Conservation (phyloP, 2,797 vertebrate species). For the Alauda arvensis region DNA sequence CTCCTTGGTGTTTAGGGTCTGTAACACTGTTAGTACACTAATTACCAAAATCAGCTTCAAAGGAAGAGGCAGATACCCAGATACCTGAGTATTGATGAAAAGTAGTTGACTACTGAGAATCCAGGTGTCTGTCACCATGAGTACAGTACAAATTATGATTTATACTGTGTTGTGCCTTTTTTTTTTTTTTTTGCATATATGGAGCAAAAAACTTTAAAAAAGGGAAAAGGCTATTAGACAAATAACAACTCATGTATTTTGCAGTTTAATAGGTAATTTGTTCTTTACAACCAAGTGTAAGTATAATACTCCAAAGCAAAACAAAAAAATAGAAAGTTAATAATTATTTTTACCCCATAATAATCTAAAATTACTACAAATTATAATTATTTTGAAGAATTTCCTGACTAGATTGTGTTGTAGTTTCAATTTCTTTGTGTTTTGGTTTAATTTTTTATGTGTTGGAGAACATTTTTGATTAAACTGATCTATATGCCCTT, state of each 20-base stretch:
- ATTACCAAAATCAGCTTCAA: background rate
- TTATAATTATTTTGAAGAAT: background rate
- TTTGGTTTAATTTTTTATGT: background rate
- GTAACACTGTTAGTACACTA: background rate
- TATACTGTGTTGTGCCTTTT: background rate
- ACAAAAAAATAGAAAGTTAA: background rate
- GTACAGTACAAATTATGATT: background rate
- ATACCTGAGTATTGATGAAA: background rate
- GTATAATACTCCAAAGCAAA: background rate
- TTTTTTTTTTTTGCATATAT: background rate
- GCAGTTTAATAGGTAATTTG: background rate
- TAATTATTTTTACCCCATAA: background rate
- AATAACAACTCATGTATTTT: background rate
- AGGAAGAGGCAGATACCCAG: background rate
- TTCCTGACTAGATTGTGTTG: background rate
- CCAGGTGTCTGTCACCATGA: background rate
- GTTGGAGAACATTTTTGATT: background rate
- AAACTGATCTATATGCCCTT: background rate
- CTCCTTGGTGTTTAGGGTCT: background rate
- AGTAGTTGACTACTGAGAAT: background rate
- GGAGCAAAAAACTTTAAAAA: background rate
- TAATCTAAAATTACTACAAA: background rate
- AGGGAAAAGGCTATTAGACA: background rate
- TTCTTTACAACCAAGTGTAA: background rate
- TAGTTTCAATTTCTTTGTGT: background rate